Percentiles rank a stretch among this genome's conserved stretches.
phyloP scores from a whole-genome alignment of 1,140 invertebrate genomes.

The Anastrepha ludens region DNA sequence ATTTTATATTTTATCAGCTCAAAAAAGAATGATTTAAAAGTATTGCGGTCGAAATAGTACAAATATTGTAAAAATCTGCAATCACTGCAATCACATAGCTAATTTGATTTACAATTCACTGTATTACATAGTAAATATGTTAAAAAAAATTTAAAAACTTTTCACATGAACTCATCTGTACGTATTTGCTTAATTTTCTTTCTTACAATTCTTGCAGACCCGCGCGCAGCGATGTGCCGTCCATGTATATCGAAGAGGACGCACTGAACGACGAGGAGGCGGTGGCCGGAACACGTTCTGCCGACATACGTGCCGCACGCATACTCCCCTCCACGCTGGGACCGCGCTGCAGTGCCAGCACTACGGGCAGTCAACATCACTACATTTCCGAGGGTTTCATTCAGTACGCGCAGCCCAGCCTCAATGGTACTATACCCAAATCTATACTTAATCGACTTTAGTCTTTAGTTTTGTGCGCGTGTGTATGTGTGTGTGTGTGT shows the following conservation, averaged over 20 bases:
- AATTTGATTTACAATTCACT: no score
- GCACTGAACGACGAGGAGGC: slow-evolving; percentile 71
- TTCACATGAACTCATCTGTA: background rate
- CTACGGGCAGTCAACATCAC: slow-evolving; percentile 68
- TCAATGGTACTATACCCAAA: slow-evolving; percentile 74
- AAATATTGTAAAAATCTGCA: no score
- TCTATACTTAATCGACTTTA: slow-evolving; percentile 72
- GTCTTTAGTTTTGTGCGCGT: slow-evolving; percentile 36
- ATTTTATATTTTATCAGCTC: no score
- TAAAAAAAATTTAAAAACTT: background rate
- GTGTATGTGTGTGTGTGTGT: background rate
- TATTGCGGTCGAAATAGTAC: no score
- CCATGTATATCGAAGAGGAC: slow-evolving; percentile 74
- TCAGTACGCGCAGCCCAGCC: slow-evolving; percentile 73
- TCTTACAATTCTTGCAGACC: slow-evolving; percentile 62
- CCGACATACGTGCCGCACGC: slow-evolving; percentile 66
- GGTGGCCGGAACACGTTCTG: slow-evolving; percentile 62
- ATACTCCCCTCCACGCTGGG: slow-evolving; percentile 64
- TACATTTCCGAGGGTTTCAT: slow-evolving; percentile 74
- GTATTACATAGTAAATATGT: no score
- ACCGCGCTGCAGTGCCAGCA: slow-evolving; percentile 62
- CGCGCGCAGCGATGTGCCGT: slow-evolving; percentile 72
- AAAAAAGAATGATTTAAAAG: no score
- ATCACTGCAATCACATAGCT: no score
- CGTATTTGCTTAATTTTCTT: background rate